These are phyloP conservation scores for Rhopalosiphum maidis DNA, from an alignment of 1,140 invertebrate genomes.

Conservation along the genomic window DNA sequence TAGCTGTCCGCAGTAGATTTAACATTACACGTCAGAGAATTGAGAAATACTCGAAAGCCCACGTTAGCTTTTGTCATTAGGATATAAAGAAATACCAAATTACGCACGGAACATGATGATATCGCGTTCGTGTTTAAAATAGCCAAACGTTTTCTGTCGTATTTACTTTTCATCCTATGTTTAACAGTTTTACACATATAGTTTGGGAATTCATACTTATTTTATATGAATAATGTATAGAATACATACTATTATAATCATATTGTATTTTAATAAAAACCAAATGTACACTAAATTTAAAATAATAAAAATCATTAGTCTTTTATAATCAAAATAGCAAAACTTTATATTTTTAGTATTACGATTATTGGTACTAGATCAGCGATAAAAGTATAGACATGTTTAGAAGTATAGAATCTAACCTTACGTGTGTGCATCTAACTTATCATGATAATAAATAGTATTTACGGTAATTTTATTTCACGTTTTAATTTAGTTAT, in stretches of 20 bases:
- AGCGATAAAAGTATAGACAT: neutral
- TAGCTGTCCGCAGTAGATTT: neutral
- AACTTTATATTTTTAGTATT: neutral
- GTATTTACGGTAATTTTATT: neutral
- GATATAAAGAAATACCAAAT: neutral
- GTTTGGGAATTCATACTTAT: no score
- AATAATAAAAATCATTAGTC: neutral
- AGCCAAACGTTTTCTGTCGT: neutral
- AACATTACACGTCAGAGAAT: neutral
- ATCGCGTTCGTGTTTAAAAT: conserved; percentile 8
- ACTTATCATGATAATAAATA: neutral
- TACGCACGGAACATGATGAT: neutral
- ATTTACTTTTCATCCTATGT: neutral
- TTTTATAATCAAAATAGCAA: neutral
- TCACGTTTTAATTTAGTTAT: neutral
- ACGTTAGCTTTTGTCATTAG: neutral
- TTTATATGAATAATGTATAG: no score
- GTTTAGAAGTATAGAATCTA: neutral
- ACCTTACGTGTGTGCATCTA: neutral
- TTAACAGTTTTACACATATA: neutral
- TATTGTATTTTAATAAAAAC: neutral
- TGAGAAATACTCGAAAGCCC: neutral
- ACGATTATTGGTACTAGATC: neutral
- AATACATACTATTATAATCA: no score
- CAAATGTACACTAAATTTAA: neutral